Evolutionary conservation across 2,113 vertebrate species (phyloP), one percentile per base, ranked within the genome.

Genomic region (Bos indicus): DNA sequence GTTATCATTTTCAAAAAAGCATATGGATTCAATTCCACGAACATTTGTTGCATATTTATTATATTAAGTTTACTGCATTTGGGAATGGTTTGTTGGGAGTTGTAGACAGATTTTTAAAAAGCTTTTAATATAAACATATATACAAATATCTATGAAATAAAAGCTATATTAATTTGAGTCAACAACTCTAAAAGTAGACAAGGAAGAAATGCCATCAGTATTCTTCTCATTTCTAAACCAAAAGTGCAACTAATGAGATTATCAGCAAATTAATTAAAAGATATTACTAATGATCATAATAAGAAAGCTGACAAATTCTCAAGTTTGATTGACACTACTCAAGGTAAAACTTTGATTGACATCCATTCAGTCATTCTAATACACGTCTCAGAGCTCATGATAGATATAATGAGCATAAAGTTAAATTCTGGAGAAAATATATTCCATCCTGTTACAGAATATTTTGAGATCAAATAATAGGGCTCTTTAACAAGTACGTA

Each of bases 401-500:
- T 91, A 77, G 67, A 48, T 60, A 46, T 43, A 97, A 94, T 92
- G 82, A 91, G 30, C 51, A 94, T 83, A 71, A 81, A 94, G 23
- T 95, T 85, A 95, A 91, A 96, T 94, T 98, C 46, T 94, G 48
- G 59, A 81, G 86, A 86, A 94, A 90, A 90, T 95, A 26, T 84
- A 88, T 96, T 85, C 60, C n/a, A 91, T 88, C 64, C 89, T 88
- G 14, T 93, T 96, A 88, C 30, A 85, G 94, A 90, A 83, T 96
- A 96, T 95, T 95, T 71, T 97, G 59, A 96, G 94, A 97, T 97
- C 80, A 98, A 97, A 95, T 95, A 88, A 90, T 71, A 92, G 51
- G 85, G 71, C 28, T 92, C 54, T 98, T 77, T 83, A 67, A 97
- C 93, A 92, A 96, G 90, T 19, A 85, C 25, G 15, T 95, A 94